These are phyloP conservation scores for Mycetomoellerius zeteki DNA, from an alignment of 1,140 invertebrate species.

Conservation along the genomic window DNA sequence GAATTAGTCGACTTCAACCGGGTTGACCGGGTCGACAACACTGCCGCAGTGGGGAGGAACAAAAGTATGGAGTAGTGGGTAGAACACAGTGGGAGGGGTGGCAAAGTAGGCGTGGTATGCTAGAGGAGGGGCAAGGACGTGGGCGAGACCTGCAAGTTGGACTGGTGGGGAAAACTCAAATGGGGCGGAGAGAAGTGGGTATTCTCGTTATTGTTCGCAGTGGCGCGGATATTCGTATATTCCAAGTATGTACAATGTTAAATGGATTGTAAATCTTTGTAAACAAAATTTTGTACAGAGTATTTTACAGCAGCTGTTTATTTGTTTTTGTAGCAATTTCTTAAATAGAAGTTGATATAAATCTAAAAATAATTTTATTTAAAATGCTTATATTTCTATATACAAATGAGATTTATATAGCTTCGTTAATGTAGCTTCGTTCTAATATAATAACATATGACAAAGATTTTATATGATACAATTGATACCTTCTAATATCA, in stretches of 20 bases:
- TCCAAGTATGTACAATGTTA: slow-evolving; percentile 6
- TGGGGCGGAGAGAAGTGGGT: slow-evolving; percentile 62
- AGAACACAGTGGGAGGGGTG: slow-evolving; percentile 56
- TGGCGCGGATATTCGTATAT: slow-evolving; percentile 67
- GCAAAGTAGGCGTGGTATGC: slow-evolving; percentile 35
- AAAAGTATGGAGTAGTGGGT: slow-evolving; percentile 78
- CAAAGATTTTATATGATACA: background rate
- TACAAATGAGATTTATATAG: background rate
- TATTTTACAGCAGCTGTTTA: background rate
- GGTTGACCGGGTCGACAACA: slow-evolving; percentile 45
- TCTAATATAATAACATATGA: background rate
- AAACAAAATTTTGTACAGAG: slow-evolving; percentile 18
- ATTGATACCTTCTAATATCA: background rate
- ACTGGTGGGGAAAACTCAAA: slow-evolving; percentile 54
- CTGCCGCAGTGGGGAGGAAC: slow-evolving; percentile 73
- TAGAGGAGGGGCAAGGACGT: slow-evolving; percentile 69
- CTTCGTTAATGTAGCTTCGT: background rate
- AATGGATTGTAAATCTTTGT: slow-evolving; percentile 21
- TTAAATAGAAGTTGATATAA: background rate
- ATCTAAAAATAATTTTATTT: slow-evolving; percentile 17
- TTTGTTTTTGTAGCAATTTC: background rate
- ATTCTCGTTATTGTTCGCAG: slow-evolving; percentile 52
- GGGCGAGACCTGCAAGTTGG: slow-evolving; percentile 48
- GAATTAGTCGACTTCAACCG: slow-evolving; percentile 81
- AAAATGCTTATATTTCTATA: background rate